A percentile compares a stretch with the other conserved stretches of the same genome.
phyloP scores from a whole-genome alignment of 2,888 invertebrate species.

The Mylabris sibirica region DNA sequence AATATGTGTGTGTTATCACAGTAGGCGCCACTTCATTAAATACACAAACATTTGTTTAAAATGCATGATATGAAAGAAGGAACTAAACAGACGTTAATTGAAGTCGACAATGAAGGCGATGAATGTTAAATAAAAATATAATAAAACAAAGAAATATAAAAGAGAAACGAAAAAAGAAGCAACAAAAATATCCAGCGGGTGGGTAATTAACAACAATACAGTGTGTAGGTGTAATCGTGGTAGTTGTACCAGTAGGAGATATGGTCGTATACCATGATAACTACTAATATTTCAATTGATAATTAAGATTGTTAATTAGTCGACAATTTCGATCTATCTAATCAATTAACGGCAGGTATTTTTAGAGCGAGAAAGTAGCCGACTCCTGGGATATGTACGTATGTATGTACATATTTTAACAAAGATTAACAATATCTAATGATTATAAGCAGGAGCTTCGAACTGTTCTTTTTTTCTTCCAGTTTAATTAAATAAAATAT shows the following conservation, averaged over 20 bases:
- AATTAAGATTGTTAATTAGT: background rate
- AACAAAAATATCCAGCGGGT: background rate
- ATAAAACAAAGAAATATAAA: background rate
- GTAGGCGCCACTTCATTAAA: slow-evolving; percentile 41
- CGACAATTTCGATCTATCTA: background rate
- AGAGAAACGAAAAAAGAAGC: no score
- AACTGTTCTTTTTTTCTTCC: no score
- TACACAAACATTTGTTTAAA: slow-evolving; percentile 35
- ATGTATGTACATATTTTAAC: no score
- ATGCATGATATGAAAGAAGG: slow-evolving; percentile 18
- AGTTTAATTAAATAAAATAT: no score
- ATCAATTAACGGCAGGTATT: background rate
- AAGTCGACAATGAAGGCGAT: slow-evolving; percentile 22
- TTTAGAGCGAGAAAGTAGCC: no score
- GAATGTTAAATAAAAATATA: background rate
- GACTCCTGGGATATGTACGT: no score
- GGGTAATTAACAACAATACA: background rate
- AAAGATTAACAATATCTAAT: no score
- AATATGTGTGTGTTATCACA: slow-evolving; percentile 15
- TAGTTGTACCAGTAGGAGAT: background rate
- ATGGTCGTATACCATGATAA: background rate
- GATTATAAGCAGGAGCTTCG: no score
- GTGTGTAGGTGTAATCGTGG: background rate
- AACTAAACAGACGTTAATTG: slow-evolving; percentile 25
- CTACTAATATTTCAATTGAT: background rate